Conservation (phyloP, 1,140 invertebrate species). For the Atta texana region DNA sequence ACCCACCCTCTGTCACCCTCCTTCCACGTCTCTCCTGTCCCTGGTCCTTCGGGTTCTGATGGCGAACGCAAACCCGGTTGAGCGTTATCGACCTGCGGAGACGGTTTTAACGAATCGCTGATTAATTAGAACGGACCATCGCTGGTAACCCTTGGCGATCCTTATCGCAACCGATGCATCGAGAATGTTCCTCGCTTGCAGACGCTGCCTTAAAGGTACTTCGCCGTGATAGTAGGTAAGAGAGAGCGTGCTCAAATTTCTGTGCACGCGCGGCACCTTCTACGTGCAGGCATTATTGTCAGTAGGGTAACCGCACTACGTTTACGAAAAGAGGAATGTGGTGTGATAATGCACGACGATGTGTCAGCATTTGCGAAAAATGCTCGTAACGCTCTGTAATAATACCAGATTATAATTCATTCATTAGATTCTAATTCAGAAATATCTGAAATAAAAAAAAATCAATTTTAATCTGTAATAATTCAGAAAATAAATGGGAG, state of each 20-base stretch:
- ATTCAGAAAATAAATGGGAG: not conserved
- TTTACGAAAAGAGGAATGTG: conserved; percentile 43
- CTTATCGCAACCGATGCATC: conserved; percentile 55
- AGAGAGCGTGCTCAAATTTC: conserved; percentile 37
- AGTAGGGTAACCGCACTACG: conserved; percentile 32
- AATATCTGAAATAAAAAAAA: not conserved
- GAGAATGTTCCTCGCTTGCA: conserved; percentile 1
- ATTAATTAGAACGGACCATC: conserved; percentile 72
- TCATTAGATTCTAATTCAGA: not conserved
- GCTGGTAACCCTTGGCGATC: conserved; percentile 42
- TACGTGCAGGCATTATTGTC: conserved; percentile 57
- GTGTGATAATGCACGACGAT: conserved; percentile 35
- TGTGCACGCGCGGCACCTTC: conserved; percentile 48
- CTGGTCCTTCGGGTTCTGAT: conserved; percentile 40
- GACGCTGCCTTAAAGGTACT: conserved; percentile 33
- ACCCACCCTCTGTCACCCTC: not conserved
- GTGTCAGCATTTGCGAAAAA: conserved; percentile 51
- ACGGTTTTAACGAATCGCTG: conserved; percentile 76
- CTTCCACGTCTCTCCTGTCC: not conserved
- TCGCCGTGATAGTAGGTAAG: not conserved
- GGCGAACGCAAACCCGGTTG: conserved; percentile 47
- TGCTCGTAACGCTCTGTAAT: not conserved
- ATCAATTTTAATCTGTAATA: not conserved
- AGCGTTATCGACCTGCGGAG: conserved; percentile 70
- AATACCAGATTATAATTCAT: not conserved